These are phyloP conservation scores for Apistogramma diplotaenia DNA, from an alignment of 2,113 vertebrate species.

Conservation along the genomic window DNA sequence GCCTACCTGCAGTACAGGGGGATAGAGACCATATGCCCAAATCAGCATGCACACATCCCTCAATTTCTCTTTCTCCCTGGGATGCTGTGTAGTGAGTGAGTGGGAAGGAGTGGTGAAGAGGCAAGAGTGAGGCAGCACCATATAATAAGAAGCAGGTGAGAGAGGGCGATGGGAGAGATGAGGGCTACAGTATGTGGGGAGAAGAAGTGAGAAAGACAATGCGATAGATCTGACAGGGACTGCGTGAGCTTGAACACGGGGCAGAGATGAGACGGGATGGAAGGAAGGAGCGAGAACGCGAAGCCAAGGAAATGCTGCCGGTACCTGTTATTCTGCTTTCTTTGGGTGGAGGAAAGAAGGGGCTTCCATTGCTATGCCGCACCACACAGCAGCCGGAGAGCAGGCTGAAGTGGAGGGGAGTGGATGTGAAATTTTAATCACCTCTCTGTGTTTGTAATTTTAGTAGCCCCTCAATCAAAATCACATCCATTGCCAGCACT, in stretches of 20 bases:
- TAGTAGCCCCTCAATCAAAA: conserved; percentile 62
- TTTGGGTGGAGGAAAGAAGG: conserved; percentile 19
- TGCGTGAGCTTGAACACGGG: conserved; percentile 33
- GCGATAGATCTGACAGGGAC: conserved; percentile 51
- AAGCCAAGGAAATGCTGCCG: conserved; percentile 31
- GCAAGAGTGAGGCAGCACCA: not conserved
- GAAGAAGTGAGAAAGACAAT: conserved; percentile 40
- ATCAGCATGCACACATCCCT: conserved; percentile 6
- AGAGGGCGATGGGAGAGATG: conserved; percentile 7
- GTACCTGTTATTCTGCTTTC: conserved; percentile 31
- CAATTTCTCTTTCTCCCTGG: conserved; percentile 16
- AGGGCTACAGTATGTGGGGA: conserved; percentile 9
- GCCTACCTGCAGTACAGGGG: conserved; percentile 24
- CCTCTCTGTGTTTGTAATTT: conserved; percentile 63
- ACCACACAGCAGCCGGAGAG: conserved; percentile 44
- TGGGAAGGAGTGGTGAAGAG: conserved; percentile 31
- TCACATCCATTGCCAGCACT: conserved; percentile 31
- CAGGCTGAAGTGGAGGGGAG: conserved; percentile 55
- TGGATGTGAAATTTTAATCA: conserved; percentile 70
- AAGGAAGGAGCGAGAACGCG: not conserved
- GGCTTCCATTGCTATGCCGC: conserved; percentile 53
- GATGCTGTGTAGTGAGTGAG: conserved; percentile 32
- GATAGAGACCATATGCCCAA: conserved; percentile 28
- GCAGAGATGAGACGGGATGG: conserved; percentile 15
- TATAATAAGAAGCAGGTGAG: conserved; percentile 54